Evolutionary conservation across 2,113 vertebrate genomes (phyloP).

Genomic region (Chinchilla lanigera): DNA sequence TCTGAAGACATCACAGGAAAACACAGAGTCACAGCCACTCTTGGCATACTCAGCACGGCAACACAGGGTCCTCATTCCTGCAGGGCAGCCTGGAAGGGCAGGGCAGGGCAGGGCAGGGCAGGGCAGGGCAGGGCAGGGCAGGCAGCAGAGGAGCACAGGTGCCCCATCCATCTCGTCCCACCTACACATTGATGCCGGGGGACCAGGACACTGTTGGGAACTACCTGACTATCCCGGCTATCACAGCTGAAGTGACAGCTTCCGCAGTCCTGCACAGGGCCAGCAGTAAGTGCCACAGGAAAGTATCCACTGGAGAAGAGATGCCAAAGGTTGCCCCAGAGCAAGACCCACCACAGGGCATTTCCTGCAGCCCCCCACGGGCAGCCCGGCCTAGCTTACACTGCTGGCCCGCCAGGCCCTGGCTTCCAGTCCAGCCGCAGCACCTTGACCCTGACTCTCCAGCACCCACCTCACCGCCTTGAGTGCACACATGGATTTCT

Average conservation of each 20-base stretch:
- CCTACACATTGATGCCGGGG: too few species aligned
- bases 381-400: rapidly evolving
- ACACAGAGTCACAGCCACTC: background rate
- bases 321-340: rapidly evolving
- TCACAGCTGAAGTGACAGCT: background rate
- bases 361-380: background rate
- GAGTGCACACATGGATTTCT: background rate
- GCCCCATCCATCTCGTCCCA: background rate
- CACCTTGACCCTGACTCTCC: background rate
- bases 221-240: background rate
- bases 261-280: too few species aligned
- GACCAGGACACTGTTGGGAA: too few species aligned
- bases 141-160: rapidly evolving
- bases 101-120: background rate
- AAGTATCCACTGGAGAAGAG: background rate
- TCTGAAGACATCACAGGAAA: background rate
- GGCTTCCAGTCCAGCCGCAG: too few species aligned
- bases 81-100: too few species aligned
- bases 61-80: rapidly evolving
- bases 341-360: background rate
- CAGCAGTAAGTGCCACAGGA: too few species aligned
- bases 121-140: too few species aligned
- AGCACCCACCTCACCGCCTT: rapidly evolving
- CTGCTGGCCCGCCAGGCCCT: background rate
- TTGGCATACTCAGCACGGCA: rapidly evolving